Base-by-base conservation (phyloP, 2,797 vertebrate genomes). In the Hoplostethus atlanticus region DNA sequence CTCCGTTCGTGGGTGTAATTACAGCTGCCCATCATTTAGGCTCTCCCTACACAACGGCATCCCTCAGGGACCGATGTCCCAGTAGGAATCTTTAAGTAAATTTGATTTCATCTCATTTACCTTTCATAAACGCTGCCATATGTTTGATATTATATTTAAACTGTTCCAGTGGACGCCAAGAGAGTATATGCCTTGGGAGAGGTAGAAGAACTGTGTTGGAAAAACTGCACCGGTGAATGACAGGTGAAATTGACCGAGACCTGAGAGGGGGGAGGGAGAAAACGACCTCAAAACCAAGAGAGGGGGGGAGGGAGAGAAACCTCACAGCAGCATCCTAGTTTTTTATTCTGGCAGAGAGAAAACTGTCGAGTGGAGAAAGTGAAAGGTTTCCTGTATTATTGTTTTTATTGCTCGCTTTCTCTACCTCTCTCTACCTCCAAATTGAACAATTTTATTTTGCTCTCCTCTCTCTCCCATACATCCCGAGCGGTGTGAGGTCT, bases 51-150 rank as follows among this genome's bases (percentile, higher is more conserved):
- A 87, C 87, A 88, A 85, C 56, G 5, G 54, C 76, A 76, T 81
- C 84, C 85, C 82, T 87, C 56, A 40, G 85, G 86, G 86, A 88
- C 80, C 79, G 62, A 63, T 13, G 79, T 62, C 69, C 72, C 47
- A 50, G 80, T 71, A 64, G 57, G 50, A 81, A 86, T 92, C 87
- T 76, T 73, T 67, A 73, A 89, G 86, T 87, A 93, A 91, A 94
- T 94, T 91, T 88, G 83, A 94, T 94, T 94, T 94, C 91, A 90
- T 93, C 91, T 93, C 86, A 91, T 94, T 94, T 91, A 87, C 80
- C 75, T 90, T 93, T 81, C 78, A 83, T 93, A 94, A 94, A 94
- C 87, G 88, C 71, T 85, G 77, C 86, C 93, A 94, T 87, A 84
- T 95, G 93, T 91, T 93, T 88, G 77, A 94, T 91, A 92, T 94